These are phyloP conservation scores for Epistrophella euchroma DNA, from an alignment of 2,888 invertebrate genomes.

Conservation along the genomic window DNA sequence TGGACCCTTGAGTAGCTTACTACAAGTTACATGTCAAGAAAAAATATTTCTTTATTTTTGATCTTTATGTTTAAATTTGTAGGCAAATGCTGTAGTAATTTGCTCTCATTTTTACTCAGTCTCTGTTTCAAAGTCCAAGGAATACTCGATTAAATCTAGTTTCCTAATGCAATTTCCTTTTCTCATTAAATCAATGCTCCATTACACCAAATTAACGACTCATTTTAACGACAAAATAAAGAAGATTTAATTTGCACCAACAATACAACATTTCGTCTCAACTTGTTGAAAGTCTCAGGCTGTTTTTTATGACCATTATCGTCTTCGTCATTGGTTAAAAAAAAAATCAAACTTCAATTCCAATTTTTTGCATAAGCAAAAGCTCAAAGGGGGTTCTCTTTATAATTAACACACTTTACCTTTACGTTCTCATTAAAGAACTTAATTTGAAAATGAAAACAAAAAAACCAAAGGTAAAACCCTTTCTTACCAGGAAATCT, in stretches of 20 bases:
- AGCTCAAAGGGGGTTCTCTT: slow-evolving; percentile 29
- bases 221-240: neutral
- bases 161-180: neutral
- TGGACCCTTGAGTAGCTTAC: no score
- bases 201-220: slow-evolving; percentile 13
- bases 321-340: neutral
- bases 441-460: slow-evolving; percentile 47
- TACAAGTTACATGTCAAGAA: no score
- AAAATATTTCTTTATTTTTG: no score
- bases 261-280: neutral
- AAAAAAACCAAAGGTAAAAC: neutral
- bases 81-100: neutral
- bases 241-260: neutral
- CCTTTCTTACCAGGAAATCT: slow-evolving; percentile 49
- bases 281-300: slow-evolving; percentile 1
- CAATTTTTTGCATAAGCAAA: slow-evolving; percentile 49
- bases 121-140: neutral
- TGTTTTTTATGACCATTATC: neutral
- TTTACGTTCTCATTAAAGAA: slow-evolving; percentile 55
- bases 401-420: slow-evolving; percentile 60
- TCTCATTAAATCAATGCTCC: neutral
- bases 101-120: neutral
- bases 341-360: neutral
- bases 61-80: no score
- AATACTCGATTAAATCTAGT: neutral